phyloP scores from a whole-genome alignment of 2,113 vertebrate genomes.

The Sylvilagus bachmani region DNA sequence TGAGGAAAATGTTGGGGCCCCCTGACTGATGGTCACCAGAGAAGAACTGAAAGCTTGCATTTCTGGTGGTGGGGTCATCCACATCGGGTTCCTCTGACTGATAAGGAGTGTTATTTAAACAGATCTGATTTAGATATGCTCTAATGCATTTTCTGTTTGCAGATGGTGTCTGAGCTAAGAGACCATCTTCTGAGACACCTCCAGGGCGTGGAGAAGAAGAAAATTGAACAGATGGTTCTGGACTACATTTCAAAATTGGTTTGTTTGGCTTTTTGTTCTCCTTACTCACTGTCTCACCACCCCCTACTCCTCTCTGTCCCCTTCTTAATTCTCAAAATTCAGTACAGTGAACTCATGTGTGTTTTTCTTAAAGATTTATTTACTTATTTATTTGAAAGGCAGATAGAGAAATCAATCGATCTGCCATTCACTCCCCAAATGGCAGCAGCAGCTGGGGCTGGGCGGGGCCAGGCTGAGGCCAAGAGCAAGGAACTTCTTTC shows the following conservation, averaged over 20 bases:
- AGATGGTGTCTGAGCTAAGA: slow-evolving; percentile 96
- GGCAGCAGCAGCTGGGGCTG: no score
- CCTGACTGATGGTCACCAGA: not conserved
- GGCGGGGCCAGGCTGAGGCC: no score
- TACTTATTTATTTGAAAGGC: no score
- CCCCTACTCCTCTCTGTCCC: not conserved
- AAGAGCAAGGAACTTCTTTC: no score
- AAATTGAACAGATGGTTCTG: slow-evolving; percentile 93
- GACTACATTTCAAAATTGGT: slow-evolving; percentile 94
- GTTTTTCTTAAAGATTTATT: not conserved
- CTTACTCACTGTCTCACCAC: rapidly evolving
- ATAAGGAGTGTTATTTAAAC: slow-evolving; percentile 18
- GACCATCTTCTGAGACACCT: slow-evolving; percentile 94
- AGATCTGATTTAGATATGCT: not conserved
- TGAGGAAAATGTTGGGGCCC: not conserved
- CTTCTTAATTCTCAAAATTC: not conserved
- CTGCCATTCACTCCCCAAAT: no score
- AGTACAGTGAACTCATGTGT: not conserved
- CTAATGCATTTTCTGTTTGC: slow-evolving; percentile 54
- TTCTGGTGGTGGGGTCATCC: not conserved
- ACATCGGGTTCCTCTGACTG: not conserved
- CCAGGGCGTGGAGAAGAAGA: slow-evolving; percentile 94
- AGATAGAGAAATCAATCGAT: no score
- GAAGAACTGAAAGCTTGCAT: not conserved
- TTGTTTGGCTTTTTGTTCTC: slow-evolving; percentile 73